Conservation (phyloP, 2,113 vertebrate genomes). For the Cromileptes altivelis region DNA sequence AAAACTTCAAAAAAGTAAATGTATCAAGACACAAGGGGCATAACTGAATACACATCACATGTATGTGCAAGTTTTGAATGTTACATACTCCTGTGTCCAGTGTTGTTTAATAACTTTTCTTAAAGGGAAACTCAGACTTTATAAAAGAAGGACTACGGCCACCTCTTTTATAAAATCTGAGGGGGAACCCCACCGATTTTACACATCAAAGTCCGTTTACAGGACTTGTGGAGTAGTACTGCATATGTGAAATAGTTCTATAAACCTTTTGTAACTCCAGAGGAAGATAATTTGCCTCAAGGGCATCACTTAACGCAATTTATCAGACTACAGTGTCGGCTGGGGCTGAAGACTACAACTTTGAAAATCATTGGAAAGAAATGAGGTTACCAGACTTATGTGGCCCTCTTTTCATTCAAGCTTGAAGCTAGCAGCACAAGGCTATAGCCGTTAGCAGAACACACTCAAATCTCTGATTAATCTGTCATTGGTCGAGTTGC, state of each 20-base stretch:
- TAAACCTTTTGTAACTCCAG: background rate
- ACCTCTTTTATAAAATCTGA: too few species aligned
- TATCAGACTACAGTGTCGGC: background rate
- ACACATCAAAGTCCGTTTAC: conserved; percentile 11
- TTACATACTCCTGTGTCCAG: background rate
- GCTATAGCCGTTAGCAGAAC: background rate
- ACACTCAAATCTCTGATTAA: background rate
- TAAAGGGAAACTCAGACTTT: background rate
- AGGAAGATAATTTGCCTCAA: conserved; percentile 6
- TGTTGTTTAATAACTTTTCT: background rate
- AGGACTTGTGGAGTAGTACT: background rate
- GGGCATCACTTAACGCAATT: conserved; percentile 4
- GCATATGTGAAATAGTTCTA: background rate
- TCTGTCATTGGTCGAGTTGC: background rate
- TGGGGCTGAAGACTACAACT: too few species aligned
- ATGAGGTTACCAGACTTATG: background rate
- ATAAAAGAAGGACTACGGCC: too few species aligned
- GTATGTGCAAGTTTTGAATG: background rate
- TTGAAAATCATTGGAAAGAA: background rate
- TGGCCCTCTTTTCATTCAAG: background rate
- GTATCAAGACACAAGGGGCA: background rate
- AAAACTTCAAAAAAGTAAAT: background rate
- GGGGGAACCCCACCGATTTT: background rate
- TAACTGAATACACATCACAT: background rate
- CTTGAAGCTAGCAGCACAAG: background rate